These are phyloP conservation scores for Cyprinus carpio DNA, from an alignment of 2,113 vertebrate genomes.

Conservation along the genomic window DNA sequence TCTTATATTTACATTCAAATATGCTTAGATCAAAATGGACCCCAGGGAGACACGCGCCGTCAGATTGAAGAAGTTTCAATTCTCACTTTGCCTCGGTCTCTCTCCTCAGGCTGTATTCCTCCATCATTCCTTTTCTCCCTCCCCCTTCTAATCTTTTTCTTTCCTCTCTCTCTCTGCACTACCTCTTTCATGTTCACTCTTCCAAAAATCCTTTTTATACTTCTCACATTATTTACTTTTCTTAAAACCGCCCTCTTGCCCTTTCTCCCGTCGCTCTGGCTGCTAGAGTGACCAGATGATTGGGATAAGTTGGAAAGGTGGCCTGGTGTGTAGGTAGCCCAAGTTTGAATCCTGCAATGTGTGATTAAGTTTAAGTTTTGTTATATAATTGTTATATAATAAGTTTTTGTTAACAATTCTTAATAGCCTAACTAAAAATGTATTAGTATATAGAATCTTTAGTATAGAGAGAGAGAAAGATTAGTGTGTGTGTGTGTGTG, in stretches of 20 bases:
- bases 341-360: not conserved
- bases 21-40: conserved; percentile 67
- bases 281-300: not conserved
- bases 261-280: not conserved
- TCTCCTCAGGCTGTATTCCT: conserved; percentile 43
- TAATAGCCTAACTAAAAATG: too few relatives aligned
- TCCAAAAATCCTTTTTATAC: not conserved
- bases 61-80: conserved; percentile 65
- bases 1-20: conserved; percentile 70
- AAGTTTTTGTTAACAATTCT: too few relatives aligned
- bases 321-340: not conserved
- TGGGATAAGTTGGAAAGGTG: not conserved
- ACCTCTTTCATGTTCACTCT: not conserved
- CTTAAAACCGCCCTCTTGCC: not conserved
- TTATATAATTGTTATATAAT: too few relatives aligned
- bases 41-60: conserved; percentile 67
- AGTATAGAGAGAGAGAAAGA: too few relatives aligned
- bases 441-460: too few relatives aligned
- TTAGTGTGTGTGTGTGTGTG: too few relatives aligned
- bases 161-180: conserved; percentile 37
- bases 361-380: too few relatives aligned
- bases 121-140: conserved; percentile 40
- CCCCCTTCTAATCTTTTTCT: conserved; percentile 18
- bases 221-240: not conserved
- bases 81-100: conserved; percentile 37